These are phyloP conservation scores for Mandrillus leucophaeus DNA, from an alignment of 2,113 vertebrate species.

Conservation along the genomic window DNA sequence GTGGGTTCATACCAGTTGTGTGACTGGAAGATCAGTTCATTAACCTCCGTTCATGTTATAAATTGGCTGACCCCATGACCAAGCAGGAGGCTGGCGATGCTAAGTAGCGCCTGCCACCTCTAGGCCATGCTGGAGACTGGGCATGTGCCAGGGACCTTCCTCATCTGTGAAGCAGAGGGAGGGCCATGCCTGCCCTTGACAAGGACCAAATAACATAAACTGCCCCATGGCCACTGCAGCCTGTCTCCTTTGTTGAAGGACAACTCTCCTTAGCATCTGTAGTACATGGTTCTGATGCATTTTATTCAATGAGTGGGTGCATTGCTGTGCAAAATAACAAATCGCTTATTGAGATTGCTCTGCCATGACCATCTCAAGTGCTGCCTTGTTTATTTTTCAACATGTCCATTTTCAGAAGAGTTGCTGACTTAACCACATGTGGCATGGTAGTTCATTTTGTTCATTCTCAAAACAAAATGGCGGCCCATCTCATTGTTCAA, in stretches of 20 bases:
- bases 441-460: fast-evolving
- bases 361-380: not conserved
- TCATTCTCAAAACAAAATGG: not conserved
- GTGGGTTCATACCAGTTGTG: fast-evolving
- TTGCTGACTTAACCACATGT: not conserved
- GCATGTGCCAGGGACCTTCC: not conserved
- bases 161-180: not conserved
- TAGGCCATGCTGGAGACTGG: fast-evolving
- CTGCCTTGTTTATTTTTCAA: too few relatives aligned
- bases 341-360: not conserved
- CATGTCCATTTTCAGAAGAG: not conserved
- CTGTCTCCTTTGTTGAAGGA: too few relatives aligned
- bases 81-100: fast-evolving
- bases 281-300: fast-evolving
- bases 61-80: not conserved
- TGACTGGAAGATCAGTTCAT: not conserved
- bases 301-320: too few relatives aligned
- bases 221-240: fast-evolving
- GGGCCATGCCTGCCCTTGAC: not conserved
- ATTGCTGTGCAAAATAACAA: not conserved
- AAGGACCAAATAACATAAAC: not conserved
- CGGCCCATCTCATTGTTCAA: fast-evolving
- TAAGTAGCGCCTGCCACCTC: fast-evolving
- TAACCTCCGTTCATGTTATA: not conserved
- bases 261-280: not conserved